phyloP scores from a whole-genome alignment of 2,797 vertebrate genomes.

The Rhinichthys osculus region DNA sequence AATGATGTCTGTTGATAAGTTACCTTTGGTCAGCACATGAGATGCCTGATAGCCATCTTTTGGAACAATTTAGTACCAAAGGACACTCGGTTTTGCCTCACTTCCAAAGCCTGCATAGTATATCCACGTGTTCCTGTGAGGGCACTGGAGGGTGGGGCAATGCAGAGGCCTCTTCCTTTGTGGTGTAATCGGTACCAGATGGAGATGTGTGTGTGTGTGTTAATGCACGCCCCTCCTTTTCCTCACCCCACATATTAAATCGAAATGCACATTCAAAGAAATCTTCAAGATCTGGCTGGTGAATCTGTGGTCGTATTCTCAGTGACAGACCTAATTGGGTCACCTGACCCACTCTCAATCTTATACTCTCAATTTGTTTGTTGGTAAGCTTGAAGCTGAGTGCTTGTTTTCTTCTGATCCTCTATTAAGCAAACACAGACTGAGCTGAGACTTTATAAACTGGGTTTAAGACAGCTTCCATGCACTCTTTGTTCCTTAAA shows the following conservation, averaged over 20 bases:
- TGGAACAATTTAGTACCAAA: background rate
- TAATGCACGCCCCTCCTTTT: conserved; percentile 26
- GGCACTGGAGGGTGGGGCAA: conserved; percentile 25
- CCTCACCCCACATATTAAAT: conserved; percentile 18
- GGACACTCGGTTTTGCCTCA: background rate
- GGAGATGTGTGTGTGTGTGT: conserved; percentile 19
- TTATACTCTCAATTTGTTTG: background rate
- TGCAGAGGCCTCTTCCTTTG: conserved; percentile 45
- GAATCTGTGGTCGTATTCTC: background rate
- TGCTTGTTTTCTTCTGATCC: conserved; percentile 39
- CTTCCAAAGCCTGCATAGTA: background rate
- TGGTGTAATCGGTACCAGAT: conserved; percentile 43
- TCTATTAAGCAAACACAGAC: conserved; percentile 16
- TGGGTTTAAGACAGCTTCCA: conserved; percentile 24
- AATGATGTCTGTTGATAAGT: background rate
- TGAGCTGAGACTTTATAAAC: conserved; percentile 20
- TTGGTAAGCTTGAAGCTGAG: conserved; percentile 2
- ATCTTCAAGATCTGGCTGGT: background rate
- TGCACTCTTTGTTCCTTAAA: conserved; percentile 25
- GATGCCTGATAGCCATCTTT: background rate
- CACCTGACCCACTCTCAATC: background rate
- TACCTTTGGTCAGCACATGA: background rate
- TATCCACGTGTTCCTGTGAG: conserved; percentile 1
- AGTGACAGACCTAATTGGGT: background rate
- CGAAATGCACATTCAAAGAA: conserved; percentile 8